A percentile compares a stretch with the other conserved stretches of the same genome.
phyloP scores from a whole-genome alignment of 1,140 invertebrate genomes.

The Halictus rubicundus region DNA sequence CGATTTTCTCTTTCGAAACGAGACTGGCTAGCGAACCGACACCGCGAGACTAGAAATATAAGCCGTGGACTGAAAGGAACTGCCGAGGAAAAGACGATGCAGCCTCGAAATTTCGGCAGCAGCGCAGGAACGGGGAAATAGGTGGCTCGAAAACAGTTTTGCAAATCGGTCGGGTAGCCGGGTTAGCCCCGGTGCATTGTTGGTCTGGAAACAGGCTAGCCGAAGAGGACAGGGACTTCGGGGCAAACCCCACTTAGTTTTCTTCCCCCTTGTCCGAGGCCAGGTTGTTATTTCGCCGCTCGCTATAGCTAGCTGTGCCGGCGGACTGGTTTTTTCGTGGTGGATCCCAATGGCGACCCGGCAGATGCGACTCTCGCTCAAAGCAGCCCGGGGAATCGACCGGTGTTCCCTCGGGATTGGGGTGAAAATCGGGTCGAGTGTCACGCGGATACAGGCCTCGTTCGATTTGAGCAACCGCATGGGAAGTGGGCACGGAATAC shows the following conservation, averaged over 20 bases:
- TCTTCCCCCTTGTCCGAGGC: background rate
- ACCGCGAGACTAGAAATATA: background rate
- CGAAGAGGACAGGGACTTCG: background rate
- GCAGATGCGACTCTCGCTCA: slow-evolving; percentile 33
- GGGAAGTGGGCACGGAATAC: background rate
- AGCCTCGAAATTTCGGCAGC: background rate
- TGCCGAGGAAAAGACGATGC: background rate
- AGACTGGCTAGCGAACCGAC: too few species aligned
- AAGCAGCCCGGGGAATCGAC: slow-evolving; percentile 30
- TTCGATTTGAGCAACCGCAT: background rate
- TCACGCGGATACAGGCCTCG: background rate
- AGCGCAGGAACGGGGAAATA: background rate
- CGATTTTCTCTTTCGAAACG: too few species aligned
- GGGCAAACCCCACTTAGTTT: background rate
- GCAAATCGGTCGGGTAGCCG: too few species aligned
- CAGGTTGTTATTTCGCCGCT: background rate
- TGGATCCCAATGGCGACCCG: slow-evolving; percentile 10
- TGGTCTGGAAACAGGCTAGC: background rate
- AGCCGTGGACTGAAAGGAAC: background rate
- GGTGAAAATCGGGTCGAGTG: slow-evolving; percentile 7
- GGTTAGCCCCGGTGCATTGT: background rate
- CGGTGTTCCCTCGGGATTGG: background rate
- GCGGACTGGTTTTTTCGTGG: slow-evolving; percentile 46
- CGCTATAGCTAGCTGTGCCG: background rate
- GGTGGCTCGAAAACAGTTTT: background rate